Base-by-base conservation (phyloP, 2,797 vertebrate genomes). In the Gadopsis bispinosus region DNA sequence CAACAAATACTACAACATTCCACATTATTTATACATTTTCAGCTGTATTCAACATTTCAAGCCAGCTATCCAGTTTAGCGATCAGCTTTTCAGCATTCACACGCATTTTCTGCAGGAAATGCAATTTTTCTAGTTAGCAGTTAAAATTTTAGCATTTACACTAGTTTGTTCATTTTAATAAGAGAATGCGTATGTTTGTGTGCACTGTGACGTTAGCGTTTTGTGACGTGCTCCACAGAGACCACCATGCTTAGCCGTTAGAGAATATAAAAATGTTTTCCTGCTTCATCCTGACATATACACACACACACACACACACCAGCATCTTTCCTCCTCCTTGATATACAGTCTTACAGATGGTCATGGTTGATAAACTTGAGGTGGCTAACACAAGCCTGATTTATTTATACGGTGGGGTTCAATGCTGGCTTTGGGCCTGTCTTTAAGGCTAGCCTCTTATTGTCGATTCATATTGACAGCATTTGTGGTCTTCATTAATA, bases 401-500 rank as follows among this genome's bases (percentile, higher is more conserved):
- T 91, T 90, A 88, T 91, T 91, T 73, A 89, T 89, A 74, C 87
- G 66, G 11, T n/a, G 11, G 61, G 59, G 67, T 77, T 86, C 71
- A 69, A 77, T 64, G 64, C 62, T 69, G 73, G 56, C 79, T 86
- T 60, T 26, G 61, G 71, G 85, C 58, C 48, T 63, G 74, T 83
- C 75, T 88, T 83, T 71, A 77, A 80, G 81, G 53, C 55, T 45
- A 4, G 37, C 33, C 51, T 73, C 71, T 61, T 81, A 72, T 62
- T 65, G 74, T 66, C 45, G 73, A 35, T 73, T 81, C 75, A 71
- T 79, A 83, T 83, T 79, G 87, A 89, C 83, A 79, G 61, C 11
- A 39, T 83, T 85, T 87, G 86, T 83, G 77, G 56, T 88, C 73
- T 83, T 85, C 77, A 88, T 92, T 88, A 89, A 86, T 87, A 84